phyloP scores from a whole-genome alignment of 1,140 invertebrate species.

The Drosophila mauritiana region DNA sequence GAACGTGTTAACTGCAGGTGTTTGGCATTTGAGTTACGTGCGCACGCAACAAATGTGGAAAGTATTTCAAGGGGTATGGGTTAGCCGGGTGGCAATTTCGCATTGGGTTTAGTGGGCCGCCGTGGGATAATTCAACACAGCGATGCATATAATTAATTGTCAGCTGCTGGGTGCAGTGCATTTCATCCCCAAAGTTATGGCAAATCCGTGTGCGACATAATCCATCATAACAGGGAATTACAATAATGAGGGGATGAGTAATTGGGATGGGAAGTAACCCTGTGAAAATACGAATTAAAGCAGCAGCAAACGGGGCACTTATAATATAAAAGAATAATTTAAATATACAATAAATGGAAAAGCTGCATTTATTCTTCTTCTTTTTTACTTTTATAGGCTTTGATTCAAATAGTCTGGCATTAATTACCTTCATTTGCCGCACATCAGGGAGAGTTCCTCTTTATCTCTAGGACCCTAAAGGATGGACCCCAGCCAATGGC shows the following conservation, averaged over 20 bases:
- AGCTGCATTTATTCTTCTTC: neutral
- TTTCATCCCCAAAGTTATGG: conserved; percentile 26
- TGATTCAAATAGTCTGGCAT: neutral
- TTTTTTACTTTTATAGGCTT: neutral
- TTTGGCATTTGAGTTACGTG: conserved; percentile 81
- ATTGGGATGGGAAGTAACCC: neutral
- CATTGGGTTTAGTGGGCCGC: neutral
- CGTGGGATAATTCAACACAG: conserved; percentile 22
- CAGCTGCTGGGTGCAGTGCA: conserved; percentile 45
- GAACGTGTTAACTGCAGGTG: conserved; percentile 81
- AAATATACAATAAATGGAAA: neutral
- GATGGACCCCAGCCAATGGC: conserved; percentile 51
- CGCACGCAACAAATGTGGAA: conserved; percentile 70
- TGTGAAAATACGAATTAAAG: neutral
- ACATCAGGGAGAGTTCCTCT: neutral
- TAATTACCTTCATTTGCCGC: conserved; percentile 22
- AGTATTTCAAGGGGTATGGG: neutral
- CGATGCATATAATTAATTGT: conserved; percentile 73
- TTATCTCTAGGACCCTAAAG: neutral
- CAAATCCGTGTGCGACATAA: conserved; percentile 54
- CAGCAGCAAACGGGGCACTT: neutral
- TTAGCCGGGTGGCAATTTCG: neutral
- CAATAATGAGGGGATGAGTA: neutral
- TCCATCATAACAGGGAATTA: conserved; percentile 38
- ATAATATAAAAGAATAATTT: neutral